Evolutionary conservation across 2,888 invertebrate species (phyloP), one percentile per base, ranked within the genome.

Genomic region (Cantharis flavilabris): DNA sequence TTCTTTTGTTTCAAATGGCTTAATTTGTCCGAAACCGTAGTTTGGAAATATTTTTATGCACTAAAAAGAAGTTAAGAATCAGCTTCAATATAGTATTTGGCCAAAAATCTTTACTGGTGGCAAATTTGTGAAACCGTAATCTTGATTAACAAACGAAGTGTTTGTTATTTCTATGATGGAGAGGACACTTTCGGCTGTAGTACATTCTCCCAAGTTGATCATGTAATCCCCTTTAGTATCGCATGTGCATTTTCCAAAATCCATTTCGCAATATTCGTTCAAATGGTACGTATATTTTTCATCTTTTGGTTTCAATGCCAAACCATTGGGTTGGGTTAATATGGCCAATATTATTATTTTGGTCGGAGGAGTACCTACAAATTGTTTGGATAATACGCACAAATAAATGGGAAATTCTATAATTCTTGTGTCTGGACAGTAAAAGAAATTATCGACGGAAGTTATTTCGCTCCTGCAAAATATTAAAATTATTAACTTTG

Each of bases 1-100:
- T 4, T 64, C 78, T 71, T 80, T 80, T 3, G 78, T 79, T 77
- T 84, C 81, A 62, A 81, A 76, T 10, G 85, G 83, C n/a, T 76
- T 72, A 13, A 85, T 73, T 13, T 79, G 70, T 9, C 84, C 85
- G 76, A 84, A 83, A 14, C 85, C 85, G 65, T 81, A 84, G 73
- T 85, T 83, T 2, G 85, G 85, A 28, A 26, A 65, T 13, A 85
- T 79, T 10, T 80, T 80, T 4, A 85, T 71, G 63, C 75, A 81
- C 84, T 85, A 16, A 67, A 76, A 79, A 73, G 33, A 49, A 16
- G 18, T 20, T 30, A 13, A 11, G 0, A 9, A 33, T 30, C 16
- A 69, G 10, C 0, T 30, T 33, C 1, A 30, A 69, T 20, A n/a
- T 69, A 14, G 1, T 13, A n/a, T 16, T 5, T 33, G 7, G n/a